Percentiles rank a stretch among this genome's conserved stretches.
Conservation (phyloP, 2,113 vertebrate genomes). For the Numenius arquata region DNA sequence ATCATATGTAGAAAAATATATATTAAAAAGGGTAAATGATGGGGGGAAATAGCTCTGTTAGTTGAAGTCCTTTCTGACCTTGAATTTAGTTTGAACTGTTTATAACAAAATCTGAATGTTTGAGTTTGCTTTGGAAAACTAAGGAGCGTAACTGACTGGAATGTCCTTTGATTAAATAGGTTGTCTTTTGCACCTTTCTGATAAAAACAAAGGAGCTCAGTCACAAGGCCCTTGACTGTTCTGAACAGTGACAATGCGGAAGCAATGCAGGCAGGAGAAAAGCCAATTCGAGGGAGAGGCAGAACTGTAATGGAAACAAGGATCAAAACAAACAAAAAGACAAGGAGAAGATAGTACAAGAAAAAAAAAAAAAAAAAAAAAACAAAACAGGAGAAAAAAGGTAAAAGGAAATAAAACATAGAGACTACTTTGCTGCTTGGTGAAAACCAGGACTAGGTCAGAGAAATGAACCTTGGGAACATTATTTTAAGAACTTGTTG, state of each 20-base stretch:
- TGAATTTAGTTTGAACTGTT: not conserved
- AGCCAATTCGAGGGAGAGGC: not conserved
- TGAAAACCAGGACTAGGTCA: not conserved
- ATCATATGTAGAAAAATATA: not conserved
- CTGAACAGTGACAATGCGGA: not conserved
- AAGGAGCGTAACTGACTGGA: not conserved
- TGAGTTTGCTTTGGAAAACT: not conserved
- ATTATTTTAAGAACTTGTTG: not conserved
- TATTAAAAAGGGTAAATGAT: not conserved
- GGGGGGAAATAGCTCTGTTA: not conserved
- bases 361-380: accelerated
- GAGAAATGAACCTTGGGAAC: not conserved
- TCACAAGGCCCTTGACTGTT: not conserved
- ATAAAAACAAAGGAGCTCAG: not conserved
- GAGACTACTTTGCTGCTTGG: not conserved
- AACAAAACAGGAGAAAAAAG: not conserved
- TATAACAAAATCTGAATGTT: not conserved
- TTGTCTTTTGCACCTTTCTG: not conserved
- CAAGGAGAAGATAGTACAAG: not conserved
- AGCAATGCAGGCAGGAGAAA: not conserved
- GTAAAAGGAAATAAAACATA: not conserved
- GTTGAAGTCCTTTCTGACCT: not conserved
- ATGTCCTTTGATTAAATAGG: not conserved
- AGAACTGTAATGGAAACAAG: not conserved
- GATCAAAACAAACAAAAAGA: not conserved